phyloP scores from a whole-genome alignment of 2,797 vertebrate genomes.

The Allobates femoralis region DNA sequence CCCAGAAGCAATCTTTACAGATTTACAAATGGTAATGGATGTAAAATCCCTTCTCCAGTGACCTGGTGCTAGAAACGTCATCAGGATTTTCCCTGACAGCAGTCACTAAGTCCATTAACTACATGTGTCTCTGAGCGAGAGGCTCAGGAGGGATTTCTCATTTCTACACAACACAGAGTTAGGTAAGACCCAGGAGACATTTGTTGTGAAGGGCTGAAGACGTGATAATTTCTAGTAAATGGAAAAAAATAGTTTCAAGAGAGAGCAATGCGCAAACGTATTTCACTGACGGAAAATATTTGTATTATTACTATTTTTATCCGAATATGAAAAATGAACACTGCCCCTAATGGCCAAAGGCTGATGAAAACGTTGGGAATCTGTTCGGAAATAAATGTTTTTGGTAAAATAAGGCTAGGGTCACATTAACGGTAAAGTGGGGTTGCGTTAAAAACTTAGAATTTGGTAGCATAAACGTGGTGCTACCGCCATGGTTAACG shows the following conservation, averaged over 20 bases:
- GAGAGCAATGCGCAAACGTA: background rate
- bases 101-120: constrained; percentile 12
- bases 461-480: too few relatives aligned
- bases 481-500: too few relatives aligned
- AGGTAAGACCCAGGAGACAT: constrained; percentile 33
- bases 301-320: background rate
- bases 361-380: background rate
- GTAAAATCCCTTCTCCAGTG: background rate
- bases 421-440: too few relatives aligned
- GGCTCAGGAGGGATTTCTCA: constrained; percentile 19
- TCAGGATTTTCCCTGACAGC: constrained; percentile 34
- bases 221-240: constrained; percentile 17
- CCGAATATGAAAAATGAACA: background rate
- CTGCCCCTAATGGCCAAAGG: background rate
- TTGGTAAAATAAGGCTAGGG: too few relatives aligned
- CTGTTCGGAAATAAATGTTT: too few relatives aligned
- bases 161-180: constrained; percentile 13
- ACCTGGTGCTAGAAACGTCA: constrained; percentile 12
- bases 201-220: constrained; percentile 34
- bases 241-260: background rate
- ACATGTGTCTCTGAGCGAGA: constrained; percentile 17
- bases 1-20: background rate
- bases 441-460: too few relatives aligned
- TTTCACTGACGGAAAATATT: background rate
- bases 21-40: constrained; percentile 7